Evolutionary conservation across 1,140 invertebrate species (phyloP).

Genomic region (Listronotus bonariensis): DNA sequence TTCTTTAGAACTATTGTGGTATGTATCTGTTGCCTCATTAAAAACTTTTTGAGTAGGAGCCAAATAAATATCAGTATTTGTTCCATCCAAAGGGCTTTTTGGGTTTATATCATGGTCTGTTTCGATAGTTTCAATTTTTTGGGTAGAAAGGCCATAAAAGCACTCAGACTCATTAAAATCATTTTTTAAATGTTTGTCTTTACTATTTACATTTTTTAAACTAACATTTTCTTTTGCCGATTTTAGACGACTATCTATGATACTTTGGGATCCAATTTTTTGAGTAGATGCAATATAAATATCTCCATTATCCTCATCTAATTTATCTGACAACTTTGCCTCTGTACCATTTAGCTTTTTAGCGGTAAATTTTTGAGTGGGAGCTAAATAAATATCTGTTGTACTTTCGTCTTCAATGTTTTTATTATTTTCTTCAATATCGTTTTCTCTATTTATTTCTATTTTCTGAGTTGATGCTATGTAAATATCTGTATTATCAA

Average conservation of each 20-base stretch:
- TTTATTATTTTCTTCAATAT: constrained; percentile 1
- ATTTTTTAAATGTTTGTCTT: background rate
- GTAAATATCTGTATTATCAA: constrained; percentile 1
- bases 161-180: background rate
- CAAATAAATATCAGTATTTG: no score
- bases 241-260: background rate
- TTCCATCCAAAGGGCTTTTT: no score
- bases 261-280: constrained; percentile 19
- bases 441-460: no score
- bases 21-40: no score
- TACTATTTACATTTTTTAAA: no score
- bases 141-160: background rate
- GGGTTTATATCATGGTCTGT: no score
- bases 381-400: constrained; percentile 18
- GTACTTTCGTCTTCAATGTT: background rate
- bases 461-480: no score
- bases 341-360: background rate
- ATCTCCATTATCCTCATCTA: constrained; percentile 25
- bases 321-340: background rate
- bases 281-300: constrained; percentile 38
- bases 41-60: background rate
- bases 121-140: background rate
- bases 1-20: constrained; percentile 16
- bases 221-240: background rate
- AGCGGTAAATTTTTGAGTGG: constrained; percentile 12